A percentile compares a stretch with the other conserved stretches of the same genome.
phyloP scores from a whole-genome alignment of 2,797 vertebrate genomes.

The Prionace glauca region DNA sequence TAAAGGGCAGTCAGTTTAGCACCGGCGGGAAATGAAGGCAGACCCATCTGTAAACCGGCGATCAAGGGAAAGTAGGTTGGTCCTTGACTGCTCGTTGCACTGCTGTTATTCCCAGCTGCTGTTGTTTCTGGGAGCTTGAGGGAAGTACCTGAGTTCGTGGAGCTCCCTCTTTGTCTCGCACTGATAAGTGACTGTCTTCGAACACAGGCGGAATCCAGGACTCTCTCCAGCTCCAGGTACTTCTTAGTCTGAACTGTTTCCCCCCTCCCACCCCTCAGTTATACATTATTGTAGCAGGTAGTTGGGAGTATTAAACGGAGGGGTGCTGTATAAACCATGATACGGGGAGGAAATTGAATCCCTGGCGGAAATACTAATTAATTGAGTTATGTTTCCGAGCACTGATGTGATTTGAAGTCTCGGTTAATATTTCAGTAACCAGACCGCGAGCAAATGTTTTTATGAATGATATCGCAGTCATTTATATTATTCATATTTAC shows the following conservation, averaged over 20 bases:
- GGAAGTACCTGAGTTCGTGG: not conserved
- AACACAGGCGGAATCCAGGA: not conserved
- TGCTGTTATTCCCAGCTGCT: not conserved
- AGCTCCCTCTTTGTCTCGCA: not conserved
- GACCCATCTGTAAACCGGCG: not conserved
- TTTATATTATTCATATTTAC: too few relatives aligned
- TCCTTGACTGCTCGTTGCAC: not conserved
- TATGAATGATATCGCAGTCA: not conserved
- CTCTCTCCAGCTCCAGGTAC: conserved; percentile 12
- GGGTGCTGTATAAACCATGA: not conserved
- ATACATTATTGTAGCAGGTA: not conserved
- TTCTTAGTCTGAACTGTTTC: not conserved
- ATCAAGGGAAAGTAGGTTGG: not conserved
- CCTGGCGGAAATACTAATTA: not conserved
- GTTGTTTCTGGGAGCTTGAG: not conserved
- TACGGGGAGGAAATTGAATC: not conserved
- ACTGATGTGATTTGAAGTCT: not conserved
- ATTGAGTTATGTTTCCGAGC: not conserved
- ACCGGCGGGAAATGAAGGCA: not conserved
- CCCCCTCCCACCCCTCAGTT: too few relatives aligned
- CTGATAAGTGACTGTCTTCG: not conserved
- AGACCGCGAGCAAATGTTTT: not conserved
- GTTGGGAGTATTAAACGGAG: not conserved
- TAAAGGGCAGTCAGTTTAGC: not conserved
- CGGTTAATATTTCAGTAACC: not conserved